Evolutionary conservation across 2,888 invertebrate genomes (phyloP), one percentile per base, ranked within the genome.

Genomic region (Amphipyra tragopoginis): DNA sequence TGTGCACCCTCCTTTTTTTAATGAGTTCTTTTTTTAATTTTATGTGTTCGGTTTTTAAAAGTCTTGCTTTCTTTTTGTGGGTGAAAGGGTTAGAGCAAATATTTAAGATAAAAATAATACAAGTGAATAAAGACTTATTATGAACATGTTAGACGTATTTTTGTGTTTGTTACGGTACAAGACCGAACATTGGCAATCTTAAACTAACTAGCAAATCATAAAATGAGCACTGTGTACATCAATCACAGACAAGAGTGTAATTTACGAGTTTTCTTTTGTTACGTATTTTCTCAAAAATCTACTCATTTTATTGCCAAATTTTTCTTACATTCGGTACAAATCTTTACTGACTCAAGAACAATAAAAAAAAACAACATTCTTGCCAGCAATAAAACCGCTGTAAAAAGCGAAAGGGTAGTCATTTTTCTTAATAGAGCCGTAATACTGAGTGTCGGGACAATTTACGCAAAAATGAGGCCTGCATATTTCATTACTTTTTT

Each of bases 351-450:
- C 5, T n/a, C 14, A 26, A 38, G n/a, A 21, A 10, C 13, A 2
- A 26, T 13, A 14, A 8, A 10, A 53, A 50, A 57, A 52, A 26
- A 33, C n/a, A 69, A 34, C 11, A 38, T 54, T 54, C 47, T 39
- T 33, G n/a, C 6, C 53, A 34, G 45, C 39, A 54, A 51, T 48
- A 51, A 68, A 73, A 58, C 40, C n/a, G 53, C 21, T 58, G 47
- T 72, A 49, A 68, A 72, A 55, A 43, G 45, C 63, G 40, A 59
- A 75, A 83, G 72, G 78, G 74, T 75, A 54, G 68, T 83, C 82
- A 87, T 89, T 85, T 87, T 87, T 88, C 89, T 86, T 91, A 91
- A 92, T 92, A 88, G 87, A 87, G 80, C 77, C 59, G 72, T 91
- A 87, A 88, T 83, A 80, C 84, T 79, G 77, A 77, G 71, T 70